Evolutionary conservation across 2,888 invertebrate species (phyloP).

Genomic region (Bimastos eiseni): DNA sequence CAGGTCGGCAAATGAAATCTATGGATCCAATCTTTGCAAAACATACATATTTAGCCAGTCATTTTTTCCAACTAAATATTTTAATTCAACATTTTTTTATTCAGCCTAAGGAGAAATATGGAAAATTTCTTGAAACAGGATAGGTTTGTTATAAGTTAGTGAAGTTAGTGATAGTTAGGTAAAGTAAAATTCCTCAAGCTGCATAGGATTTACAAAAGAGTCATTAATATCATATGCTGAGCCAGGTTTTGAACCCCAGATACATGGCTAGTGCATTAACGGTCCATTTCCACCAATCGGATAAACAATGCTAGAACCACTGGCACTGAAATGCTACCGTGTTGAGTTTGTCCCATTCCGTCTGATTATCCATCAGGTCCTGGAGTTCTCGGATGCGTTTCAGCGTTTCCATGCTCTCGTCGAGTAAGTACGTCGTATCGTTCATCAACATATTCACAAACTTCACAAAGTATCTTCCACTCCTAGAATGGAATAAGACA

Average conservation of each 20-base stretch:
- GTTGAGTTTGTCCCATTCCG: constrained; percentile 71
- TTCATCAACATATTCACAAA: constrained; percentile 98
- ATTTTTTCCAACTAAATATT: too few relatives aligned
- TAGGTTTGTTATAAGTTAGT: too few relatives aligned
- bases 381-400: constrained; percentile 76
- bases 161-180: too few relatives aligned
- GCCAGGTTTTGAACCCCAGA: neutral
- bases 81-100: too few relatives aligned
- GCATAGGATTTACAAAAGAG: too few relatives aligned
- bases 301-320: neutral
- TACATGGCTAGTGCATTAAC: neutral
- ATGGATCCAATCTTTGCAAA: too few relatives aligned
- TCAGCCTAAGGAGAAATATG: too few relatives aligned
- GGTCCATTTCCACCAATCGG: neutral
- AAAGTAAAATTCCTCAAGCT: too few relatives aligned
- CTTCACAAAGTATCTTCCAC: constrained; percentile 74
- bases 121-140: too few relatives aligned
- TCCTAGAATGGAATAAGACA: constrained; percentile 26
- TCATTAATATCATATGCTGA: too few relatives aligned
- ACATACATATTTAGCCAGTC: too few relatives aligned
- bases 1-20: too few relatives aligned
- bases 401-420: constrained; percentile 90
- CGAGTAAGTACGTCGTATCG: constrained; percentile 92
- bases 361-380: constrained; percentile 75
- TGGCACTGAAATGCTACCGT: constrained; percentile 47